phyloP scores from a whole-genome alignment of 2,797 vertebrate genomes.

The Sphaeramia orbicularis region DNA sequence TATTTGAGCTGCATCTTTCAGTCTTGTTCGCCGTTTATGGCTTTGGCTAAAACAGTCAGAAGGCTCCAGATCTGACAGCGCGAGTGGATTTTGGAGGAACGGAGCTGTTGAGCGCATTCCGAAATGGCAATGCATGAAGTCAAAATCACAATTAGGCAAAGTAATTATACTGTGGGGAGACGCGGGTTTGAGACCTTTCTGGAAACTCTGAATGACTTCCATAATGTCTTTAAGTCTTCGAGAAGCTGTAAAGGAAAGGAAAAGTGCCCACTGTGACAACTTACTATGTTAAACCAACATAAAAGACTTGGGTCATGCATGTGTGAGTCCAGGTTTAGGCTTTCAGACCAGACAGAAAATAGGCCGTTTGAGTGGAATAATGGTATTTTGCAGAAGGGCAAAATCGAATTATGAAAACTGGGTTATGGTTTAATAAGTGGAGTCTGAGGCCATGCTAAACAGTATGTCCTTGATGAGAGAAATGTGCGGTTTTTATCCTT shows the following conservation, averaged over 20 bases:
- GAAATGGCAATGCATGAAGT: constrained; percentile 43
- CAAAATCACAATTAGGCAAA: constrained; percentile 53
- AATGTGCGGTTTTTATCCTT: constrained; percentile 48
- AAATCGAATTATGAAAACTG: constrained; percentile 64
- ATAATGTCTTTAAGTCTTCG: constrained; percentile 27
- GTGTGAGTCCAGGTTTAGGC: constrained; percentile 21
- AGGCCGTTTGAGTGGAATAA: constrained; percentile 41
- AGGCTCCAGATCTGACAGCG: constrained; percentile 21
- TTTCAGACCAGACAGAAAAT: constrained; percentile 60
- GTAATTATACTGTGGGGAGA: constrained; percentile 48
- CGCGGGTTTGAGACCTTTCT: constrained; percentile 46
- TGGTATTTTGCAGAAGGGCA: constrained; percentile 48
- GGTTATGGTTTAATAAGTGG: constrained; percentile 59
- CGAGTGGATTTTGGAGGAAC: constrained; percentile 18
- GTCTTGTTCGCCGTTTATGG: constrained; percentile 1
- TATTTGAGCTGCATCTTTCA: constrained; percentile 29
- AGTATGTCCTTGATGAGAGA: constrained; percentile 34
- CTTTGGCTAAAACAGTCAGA: constrained; percentile 26
- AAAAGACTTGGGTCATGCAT: constrained; percentile 34
- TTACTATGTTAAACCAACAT: constrained; percentile 37
- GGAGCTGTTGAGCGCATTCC: constrained; percentile 36
- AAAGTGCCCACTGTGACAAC: constrained; percentile 28
- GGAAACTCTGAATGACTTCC: constrained; percentile 55
- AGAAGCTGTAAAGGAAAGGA: constrained; percentile 38
- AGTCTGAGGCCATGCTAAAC: constrained; percentile 38